Percentiles rank a stretch among this genome's conserved stretches.
phyloP scores from a whole-genome alignment of 64 coral and sea anemone species.

The Platygyra sinensis region DNA sequence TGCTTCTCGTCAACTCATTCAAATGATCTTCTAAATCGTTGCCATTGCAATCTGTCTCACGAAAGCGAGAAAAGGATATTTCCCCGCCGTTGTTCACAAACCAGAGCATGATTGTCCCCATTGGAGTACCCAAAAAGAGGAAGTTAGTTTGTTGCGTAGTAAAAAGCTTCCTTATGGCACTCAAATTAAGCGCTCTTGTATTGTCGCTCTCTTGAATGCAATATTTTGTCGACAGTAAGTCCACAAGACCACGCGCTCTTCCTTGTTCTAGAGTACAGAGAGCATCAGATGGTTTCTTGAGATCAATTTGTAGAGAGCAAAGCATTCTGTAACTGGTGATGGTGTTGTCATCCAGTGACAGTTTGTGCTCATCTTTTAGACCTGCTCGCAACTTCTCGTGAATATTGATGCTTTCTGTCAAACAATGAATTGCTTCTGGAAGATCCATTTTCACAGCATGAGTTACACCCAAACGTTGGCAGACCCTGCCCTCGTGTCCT shows the following conservation, averaged over 20 bases:
- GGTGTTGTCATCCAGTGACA: constrained; percentile 1
- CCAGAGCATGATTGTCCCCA: neutral
- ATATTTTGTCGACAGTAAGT: constrained; percentile 1
- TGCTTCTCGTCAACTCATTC: neutral
- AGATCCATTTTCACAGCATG: neutral
- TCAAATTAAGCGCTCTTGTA: neutral
- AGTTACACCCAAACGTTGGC: neutral
- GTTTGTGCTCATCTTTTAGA: constrained; percentile 20
- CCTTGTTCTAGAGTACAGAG: constrained; percentile 33
- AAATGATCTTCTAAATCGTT: neutral
- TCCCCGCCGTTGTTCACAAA: neutral
- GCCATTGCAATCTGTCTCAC: neutral
- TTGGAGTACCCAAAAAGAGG: constrained; percentile 7
- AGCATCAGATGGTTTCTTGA: constrained; percentile 11
- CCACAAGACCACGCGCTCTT: constrained; percentile 52
- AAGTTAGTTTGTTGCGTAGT: neutral
- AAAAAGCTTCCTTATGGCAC: neutral
- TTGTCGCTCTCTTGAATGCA: neutral
- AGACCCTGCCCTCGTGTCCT: neutral
- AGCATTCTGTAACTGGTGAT: constrained; percentile 7
- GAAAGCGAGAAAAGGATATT: neutral
- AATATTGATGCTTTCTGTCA: neutral
- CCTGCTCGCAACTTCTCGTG: constrained; percentile 1
- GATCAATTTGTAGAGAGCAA: neutral
- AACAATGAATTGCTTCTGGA: neutral